phyloP scores from a whole-genome alignment of 2,797 vertebrate species.

The Anabacerthia variegaticeps region DNA sequence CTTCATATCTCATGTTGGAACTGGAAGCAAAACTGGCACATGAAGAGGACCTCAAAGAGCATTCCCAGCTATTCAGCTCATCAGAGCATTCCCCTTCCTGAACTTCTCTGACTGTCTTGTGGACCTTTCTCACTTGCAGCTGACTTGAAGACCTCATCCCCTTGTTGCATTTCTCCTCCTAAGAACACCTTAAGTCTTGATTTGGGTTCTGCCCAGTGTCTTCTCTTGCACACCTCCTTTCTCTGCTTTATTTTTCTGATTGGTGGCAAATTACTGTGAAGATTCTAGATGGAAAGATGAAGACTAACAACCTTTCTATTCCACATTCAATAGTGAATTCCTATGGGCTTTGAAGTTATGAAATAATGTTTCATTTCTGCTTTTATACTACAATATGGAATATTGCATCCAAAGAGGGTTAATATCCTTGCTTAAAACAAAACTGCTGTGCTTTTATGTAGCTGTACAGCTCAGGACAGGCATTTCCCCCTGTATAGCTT shows the following conservation, averaged over 20 bases:
- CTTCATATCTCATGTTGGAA: background rate
- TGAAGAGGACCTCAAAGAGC: background rate
- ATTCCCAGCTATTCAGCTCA: background rate
- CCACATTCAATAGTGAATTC: background rate
- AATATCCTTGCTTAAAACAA: background rate
- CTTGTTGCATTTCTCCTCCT: fast-evolving
- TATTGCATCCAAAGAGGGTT: background rate
- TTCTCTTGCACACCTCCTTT: background rate
- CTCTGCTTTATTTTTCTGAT: background rate
- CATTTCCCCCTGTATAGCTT: background rate
- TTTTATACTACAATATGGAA: background rate
- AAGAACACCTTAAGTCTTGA: background rate
- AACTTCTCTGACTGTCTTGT: background rate
- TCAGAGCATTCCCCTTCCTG: background rate
- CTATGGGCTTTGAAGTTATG: background rate
- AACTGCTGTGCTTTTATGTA: background rate
- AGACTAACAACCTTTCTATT: background rate
- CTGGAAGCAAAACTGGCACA: background rate
- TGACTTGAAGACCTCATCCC: background rate
- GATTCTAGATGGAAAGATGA: background rate
- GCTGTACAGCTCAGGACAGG: background rate
- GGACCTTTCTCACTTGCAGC: background rate
- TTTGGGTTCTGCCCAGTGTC: background rate
- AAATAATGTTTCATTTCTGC: background rate
- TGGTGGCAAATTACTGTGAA: background rate